Base-by-base conservation (phyloP, 2,888 invertebrate species). In the Athetis lepigone region DNA sequence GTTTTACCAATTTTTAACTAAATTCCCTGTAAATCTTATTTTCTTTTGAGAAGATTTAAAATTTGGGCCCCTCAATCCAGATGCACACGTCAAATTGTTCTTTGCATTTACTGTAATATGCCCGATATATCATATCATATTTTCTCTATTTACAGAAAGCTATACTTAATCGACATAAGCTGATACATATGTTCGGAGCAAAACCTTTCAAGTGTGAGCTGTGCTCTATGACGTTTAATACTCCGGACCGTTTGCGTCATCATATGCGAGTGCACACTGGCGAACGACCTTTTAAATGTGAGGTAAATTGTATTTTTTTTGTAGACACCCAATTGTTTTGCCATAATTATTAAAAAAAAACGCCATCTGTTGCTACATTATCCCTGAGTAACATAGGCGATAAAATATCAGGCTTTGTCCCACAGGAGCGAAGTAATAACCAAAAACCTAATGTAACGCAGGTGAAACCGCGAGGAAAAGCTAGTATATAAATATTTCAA, bases 241-340 rank as follows among this genome's bases (percentile, higher is more conserved):
- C 73, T 2, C 81, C 80, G 8, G 37, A 52, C 45, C 50, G 57
- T 4, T 75, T 92, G 49, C 77, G 71, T 16, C 85, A 90, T 64
- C 93, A 93, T 55, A 77, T 87, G 80, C 85, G 92, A 2, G 87
- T 92, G 1, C 93, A 93, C 67, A 92, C 92, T 0, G 85, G 90
- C 7, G 93, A 92, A 65, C 73, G 92, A 2, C 93, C 93, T 0
- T 93, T 78, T 72, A 91, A 83, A 39, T 93, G 93, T 63, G 90
- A 92, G 88, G 92, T 92, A 76, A 61, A n/a, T n/a, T 29, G 3
- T 29, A 29, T 29, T 29, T 29, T 4, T 29, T 29, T 29, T 29
- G 29, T 29, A 9, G 9, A 8, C 5, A 29, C 9, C 29, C 8
- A 29, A 9, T 29, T 2, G 56, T 47, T n/a, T n/a, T n/a, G n/a